phyloP scores from a whole-genome alignment of 2,888 invertebrate species.

The Rotaria socialis region DNA sequence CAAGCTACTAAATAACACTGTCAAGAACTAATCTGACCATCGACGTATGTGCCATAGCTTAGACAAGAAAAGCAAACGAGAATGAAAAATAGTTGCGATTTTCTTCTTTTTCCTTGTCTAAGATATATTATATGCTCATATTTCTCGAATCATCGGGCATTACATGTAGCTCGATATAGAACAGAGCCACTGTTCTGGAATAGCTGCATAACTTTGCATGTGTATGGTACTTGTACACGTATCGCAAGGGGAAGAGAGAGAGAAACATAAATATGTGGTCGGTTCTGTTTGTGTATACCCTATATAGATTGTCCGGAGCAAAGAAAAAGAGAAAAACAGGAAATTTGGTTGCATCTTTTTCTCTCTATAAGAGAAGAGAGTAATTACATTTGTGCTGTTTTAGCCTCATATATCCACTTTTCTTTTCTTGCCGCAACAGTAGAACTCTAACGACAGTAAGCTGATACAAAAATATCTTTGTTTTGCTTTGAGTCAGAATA shows the following conservation, averaged over 20 bases:
- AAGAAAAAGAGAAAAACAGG: background rate
- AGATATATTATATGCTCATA: background rate
- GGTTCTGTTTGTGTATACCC: background rate
- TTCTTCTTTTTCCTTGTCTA: background rate
- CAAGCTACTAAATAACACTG: background rate
- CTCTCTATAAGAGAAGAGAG: background rate
- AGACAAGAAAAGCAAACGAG: background rate
- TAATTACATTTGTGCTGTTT: background rate
- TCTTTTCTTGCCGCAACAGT: constrained; percentile 9
- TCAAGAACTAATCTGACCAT: background rate
- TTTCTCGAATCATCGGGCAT: background rate
- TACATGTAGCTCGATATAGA: background rate
- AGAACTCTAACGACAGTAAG: background rate
- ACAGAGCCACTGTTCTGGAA: background rate
- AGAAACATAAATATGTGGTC: background rate
- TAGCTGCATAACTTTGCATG: background rate
- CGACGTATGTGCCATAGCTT: background rate
- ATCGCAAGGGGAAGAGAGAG: too few relatives aligned
- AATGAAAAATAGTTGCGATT: background rate
- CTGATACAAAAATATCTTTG: background rate
- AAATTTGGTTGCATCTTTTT: background rate
- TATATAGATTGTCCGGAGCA: background rate
- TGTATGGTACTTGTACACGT: background rate
- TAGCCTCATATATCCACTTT: background rate
- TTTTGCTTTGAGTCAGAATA: too few relatives aligned